Percentiles rank a stretch among this genome's conserved stretches.
Evolutionary conservation across 2,797 vertebrate genomes (phyloP).

Genomic region (Hippocampus kuda): DNA sequence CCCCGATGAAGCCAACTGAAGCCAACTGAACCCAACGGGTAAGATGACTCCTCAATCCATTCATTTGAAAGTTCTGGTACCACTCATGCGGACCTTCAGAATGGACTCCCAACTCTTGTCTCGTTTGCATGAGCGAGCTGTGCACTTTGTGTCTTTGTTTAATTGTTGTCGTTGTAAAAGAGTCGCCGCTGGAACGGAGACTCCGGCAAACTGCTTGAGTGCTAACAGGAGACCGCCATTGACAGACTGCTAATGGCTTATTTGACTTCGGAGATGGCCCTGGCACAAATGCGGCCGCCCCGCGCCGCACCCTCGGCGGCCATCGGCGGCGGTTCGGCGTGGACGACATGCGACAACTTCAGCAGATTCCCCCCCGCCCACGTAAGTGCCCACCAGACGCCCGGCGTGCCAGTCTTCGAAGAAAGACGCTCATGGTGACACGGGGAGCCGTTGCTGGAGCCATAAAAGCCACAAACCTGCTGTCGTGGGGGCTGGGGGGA

Average conservation of each 20-base stretch:
- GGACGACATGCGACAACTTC: slow-evolving; percentile 65
- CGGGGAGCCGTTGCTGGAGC: slow-evolving; percentile 54
- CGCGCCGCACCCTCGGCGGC: slow-evolving; percentile 53
- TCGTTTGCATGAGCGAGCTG: neutral
- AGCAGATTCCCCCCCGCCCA: slow-evolving; percentile 43
- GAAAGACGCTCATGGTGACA: slow-evolving; percentile 46
- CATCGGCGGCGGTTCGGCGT: slow-evolving; percentile 64
- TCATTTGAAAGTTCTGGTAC: neutral
- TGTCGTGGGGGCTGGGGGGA: slow-evolving; percentile 23
- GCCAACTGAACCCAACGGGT: neutral
- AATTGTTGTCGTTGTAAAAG: slow-evolving; percentile 55
- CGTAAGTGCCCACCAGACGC: slow-evolving; percentile 60
- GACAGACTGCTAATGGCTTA: slow-evolving; percentile 72
- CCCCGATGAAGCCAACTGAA: neutral
- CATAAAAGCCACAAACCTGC: slow-evolving; percentile 48
- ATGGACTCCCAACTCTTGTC: neutral
- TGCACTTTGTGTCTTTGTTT: slow-evolving; percentile 10
- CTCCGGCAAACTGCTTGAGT: slow-evolving; percentile 61
- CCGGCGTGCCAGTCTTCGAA: slow-evolving; percentile 48
- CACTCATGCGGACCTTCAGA: neutral
- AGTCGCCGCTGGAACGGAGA: slow-evolving; percentile 51
- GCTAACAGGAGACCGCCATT: slow-evolving; percentile 64
- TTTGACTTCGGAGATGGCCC: slow-evolving; percentile 65
- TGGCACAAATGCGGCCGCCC: slow-evolving; percentile 60
- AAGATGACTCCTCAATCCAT: no score